These are phyloP conservation scores for Micromys minutus DNA, from an alignment of 2,113 vertebrate genomes.

Conservation along the genomic window DNA sequence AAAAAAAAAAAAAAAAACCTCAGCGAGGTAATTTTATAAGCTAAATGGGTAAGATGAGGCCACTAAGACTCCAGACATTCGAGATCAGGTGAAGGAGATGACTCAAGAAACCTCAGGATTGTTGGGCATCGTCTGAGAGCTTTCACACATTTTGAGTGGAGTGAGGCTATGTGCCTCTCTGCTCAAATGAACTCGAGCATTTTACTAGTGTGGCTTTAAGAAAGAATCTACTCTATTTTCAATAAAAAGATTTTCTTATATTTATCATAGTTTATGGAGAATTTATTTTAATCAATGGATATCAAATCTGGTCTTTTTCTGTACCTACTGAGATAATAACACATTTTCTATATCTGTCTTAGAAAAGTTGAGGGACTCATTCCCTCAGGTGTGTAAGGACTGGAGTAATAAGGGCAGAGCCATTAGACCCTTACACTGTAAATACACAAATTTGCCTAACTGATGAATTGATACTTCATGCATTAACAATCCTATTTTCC, in stretches of 20 bases:
- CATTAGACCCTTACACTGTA: not conserved
- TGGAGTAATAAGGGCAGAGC: not conserved
- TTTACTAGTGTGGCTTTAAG: constrained; percentile 19
- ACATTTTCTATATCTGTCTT: not conserved
- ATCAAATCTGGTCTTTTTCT: not conserved
- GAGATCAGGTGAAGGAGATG: not conserved
- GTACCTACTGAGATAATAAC: not conserved
- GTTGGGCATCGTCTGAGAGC: not conserved
- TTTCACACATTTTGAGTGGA: not conserved
- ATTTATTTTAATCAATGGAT: not conserved
- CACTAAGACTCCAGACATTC: constrained; percentile 38
- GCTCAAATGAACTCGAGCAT: not conserved
- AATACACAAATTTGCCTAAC: constrained; percentile 2
- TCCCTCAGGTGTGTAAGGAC: not conserved
- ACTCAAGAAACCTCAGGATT: constrained; percentile 27
- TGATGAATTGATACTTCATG: constrained; percentile 39
- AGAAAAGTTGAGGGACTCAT: not conserved
- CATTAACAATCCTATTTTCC: constrained; percentile 31
- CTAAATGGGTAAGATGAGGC: constrained; percentile 51
- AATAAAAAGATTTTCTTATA: not conserved
- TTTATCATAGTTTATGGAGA: not conserved
- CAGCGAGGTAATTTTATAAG: constrained; percentile 58
- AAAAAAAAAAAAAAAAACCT: not conserved
- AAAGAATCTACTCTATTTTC: not conserved
- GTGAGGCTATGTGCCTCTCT: not conserved